Percentiles rank a stretch among this genome's conserved stretches.
phyloP scores from a whole-genome alignment of 1,140 invertebrate species.

The Anastatus disparis region DNA sequence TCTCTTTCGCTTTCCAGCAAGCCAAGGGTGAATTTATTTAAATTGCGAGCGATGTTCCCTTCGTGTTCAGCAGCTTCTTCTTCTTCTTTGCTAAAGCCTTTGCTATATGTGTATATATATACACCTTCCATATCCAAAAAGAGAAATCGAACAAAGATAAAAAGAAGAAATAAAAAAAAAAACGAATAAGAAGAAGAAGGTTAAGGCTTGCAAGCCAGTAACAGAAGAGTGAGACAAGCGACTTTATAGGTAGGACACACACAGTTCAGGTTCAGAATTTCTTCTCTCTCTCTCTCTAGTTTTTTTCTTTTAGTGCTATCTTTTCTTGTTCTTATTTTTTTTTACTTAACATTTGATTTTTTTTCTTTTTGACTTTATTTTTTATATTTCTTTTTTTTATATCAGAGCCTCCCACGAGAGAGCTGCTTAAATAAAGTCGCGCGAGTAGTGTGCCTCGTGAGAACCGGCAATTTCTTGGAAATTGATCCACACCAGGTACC shows the following conservation, averaged over 20 bases:
- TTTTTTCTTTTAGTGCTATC: too few species aligned
- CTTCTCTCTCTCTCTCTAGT: not conserved
- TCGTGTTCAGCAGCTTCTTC: conserved; percentile 66
- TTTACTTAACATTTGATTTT: too few species aligned
- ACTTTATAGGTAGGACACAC: conserved; percentile 34
- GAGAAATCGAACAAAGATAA: conserved; percentile 61
- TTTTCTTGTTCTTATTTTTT: too few species aligned
- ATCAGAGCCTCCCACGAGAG: conserved; percentile 20
- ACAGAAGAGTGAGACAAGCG: conserved; percentile 4
- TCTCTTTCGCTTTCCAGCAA: not conserved
- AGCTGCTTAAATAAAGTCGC: conserved; percentile 43
- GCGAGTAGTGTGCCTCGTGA: conserved; percentile 42
- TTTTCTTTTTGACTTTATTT: not conserved
- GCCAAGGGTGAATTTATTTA: conserved; percentile 62
- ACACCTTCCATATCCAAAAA: conserved; percentile 27
- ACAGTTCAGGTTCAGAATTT: conserved; percentile 15
- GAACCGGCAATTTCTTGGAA: conserved; percentile 43
- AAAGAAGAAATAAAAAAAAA: too few species aligned
- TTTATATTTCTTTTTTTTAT: not conserved
- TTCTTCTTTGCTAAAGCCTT: conserved; percentile 29
- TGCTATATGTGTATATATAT: too few species aligned
- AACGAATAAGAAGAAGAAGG: too few species aligned
- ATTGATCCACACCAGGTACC: conserved; percentile 4
- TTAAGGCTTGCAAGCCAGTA: not conserved
- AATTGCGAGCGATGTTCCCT: conserved; percentile 65